A percentile compares a stretch with the other conserved stretches of the same genome.
These are phyloP conservation scores for Nyctibius bracteatus DNA, from an alignment of 2,113 vertebrate genomes.

Conservation along the genomic window DNA sequence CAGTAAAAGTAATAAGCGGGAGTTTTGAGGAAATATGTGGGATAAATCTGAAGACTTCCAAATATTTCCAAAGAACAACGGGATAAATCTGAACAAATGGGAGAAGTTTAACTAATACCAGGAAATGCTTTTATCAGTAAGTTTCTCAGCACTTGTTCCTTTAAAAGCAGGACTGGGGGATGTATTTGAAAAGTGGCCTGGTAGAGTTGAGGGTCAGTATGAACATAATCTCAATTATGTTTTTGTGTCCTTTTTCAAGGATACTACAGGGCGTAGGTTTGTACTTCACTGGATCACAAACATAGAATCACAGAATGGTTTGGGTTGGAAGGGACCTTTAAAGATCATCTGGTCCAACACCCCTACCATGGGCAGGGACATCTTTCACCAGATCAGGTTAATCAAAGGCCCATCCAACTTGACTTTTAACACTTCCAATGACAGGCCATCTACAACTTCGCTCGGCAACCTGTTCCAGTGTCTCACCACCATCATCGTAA, in stretches of 20 bases:
- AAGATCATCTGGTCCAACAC: background rate
- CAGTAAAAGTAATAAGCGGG: background rate
- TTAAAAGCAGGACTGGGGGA: background rate
- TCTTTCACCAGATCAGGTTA: background rate
- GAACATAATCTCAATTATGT: background rate
- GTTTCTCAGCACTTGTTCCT: background rate
- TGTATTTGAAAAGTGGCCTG: background rate
- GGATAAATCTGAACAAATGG: background rate
- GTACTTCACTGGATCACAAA: background rate
- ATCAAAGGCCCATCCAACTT: background rate
- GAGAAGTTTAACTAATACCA: background rate
- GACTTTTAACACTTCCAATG: background rate
- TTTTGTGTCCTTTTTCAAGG: background rate
- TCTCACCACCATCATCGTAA: background rate
- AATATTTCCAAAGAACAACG: background rate
- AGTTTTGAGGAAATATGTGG: accelerated
- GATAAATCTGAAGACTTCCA: background rate
- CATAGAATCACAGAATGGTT: background rate
- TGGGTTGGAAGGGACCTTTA: background rate
- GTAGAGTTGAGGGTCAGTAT: background rate
- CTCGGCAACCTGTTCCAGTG: background rate
- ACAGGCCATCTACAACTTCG: background rate
- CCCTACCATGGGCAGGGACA: background rate
- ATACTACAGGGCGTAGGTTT: background rate
- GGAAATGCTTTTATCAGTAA: background rate